Percentiles rank a stretch among this genome's conserved stretches.
Conservation (phyloP, 2,113 vertebrate genomes). For the Vicugna pacos region DNA sequence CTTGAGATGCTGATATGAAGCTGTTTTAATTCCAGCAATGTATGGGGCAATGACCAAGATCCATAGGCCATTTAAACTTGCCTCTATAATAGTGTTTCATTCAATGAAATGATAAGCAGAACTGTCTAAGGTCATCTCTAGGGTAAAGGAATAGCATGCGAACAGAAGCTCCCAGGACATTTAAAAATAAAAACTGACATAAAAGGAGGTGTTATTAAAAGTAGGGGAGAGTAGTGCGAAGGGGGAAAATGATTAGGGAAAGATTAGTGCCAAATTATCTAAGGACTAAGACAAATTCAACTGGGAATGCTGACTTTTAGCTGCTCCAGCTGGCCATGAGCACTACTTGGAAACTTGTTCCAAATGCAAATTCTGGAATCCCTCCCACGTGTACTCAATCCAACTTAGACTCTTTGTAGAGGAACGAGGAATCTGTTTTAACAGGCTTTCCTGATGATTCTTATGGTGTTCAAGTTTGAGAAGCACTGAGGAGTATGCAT, state of each 20-base stretch:
- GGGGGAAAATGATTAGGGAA: not conserved
- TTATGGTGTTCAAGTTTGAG: not conserved
- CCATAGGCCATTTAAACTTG: conserved; percentile 59
- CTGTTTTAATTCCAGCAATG: not conserved
- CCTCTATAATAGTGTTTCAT: not conserved
- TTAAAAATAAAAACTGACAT: conserved; percentile 19
- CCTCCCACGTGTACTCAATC: not conserved
- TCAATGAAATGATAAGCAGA: conserved; percentile 34
- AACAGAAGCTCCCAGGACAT: not conserved
- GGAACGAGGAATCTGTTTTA: not conserved
- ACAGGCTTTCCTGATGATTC: not conserved
- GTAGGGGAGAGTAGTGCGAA: not conserved
- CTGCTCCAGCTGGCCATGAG: not conserved
- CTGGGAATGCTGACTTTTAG: not conserved
- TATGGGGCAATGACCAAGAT: conserved; percentile 29
- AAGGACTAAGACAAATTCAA: not conserved
- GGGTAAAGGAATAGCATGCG: not conserved
- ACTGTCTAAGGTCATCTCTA: conserved; percentile 29
- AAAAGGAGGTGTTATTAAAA: conserved; percentile 47
- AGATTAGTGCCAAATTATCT: not conserved
- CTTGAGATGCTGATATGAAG: conserved; percentile 9
- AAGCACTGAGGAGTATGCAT: not conserved
- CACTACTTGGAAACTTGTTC: not conserved
- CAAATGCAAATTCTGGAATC: not conserved
- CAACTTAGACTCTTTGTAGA: not conserved